Percentiles rank a stretch among this genome's conserved stretches.
Evolutionary conservation across 2,888 invertebrate species (phyloP).

Genomic region (Chelonus formosanus): DNA sequence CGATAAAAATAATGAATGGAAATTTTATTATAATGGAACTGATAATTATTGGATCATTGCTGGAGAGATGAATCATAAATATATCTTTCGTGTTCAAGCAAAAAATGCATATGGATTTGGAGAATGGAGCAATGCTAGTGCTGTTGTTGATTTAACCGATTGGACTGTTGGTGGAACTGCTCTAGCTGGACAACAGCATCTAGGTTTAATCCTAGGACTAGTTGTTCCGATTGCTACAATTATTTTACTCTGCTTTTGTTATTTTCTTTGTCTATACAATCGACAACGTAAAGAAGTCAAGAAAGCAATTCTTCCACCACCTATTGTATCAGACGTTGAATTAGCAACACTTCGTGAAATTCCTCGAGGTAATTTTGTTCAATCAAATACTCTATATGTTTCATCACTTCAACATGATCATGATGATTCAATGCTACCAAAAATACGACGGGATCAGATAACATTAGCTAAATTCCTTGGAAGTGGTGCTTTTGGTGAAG

Average conservation of each 20-base stretch:
- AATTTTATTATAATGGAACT: constrained; percentile 78
- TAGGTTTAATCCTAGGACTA: constrained; percentile 72
- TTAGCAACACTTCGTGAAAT: constrained; percentile 86
- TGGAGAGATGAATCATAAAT: constrained; percentile 68
- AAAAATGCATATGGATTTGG: constrained; percentile 86
- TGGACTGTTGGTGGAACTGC: constrained; percentile 57
- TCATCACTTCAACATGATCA: constrained; percentile 73
- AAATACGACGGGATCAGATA: constrained; percentile 86
- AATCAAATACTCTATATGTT: constrained; percentile 86
- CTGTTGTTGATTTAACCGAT: constrained; percentile 69
- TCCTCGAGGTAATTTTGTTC: constrained; percentile 78
- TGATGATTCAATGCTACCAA: constrained; percentile 83
- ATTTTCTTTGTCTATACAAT: constrained; percentile 68
- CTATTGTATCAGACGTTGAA: constrained; percentile 79
- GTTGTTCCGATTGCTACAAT: constrained; percentile 68
- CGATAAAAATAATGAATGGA: constrained; percentile 66
- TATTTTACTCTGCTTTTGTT: constrained; percentile 60
- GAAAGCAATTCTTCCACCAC: constrained; percentile 71
- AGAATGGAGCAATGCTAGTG: constrained; percentile 75
- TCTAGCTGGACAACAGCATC: constrained; percentile 67
- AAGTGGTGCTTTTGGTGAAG: constrained; percentile 97
- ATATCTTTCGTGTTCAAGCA: constrained; percentile 81
- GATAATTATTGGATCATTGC: constrained; percentile 85
- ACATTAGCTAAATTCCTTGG: constrained; percentile 89
- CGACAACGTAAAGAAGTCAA: constrained; percentile 75